Evolutionary conservation across 2,797 vertebrate species (phyloP).

Genomic region (Eulemur coronatus): DNA sequence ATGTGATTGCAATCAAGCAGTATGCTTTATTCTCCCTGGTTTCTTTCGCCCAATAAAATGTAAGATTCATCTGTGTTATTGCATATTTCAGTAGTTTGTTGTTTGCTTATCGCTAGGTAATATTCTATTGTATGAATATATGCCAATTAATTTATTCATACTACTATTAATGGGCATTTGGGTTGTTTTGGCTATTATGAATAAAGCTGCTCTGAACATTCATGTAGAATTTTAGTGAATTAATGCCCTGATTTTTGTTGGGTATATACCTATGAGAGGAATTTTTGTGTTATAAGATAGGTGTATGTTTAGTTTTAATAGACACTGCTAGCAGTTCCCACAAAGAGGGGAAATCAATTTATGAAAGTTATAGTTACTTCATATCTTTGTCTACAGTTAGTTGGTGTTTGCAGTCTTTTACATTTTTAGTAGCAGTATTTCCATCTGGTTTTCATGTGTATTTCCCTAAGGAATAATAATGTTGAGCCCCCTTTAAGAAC

Average conservation of each 20-base stretch:
- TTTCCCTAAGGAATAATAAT: not conserved
- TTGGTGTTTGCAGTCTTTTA: not conserved
- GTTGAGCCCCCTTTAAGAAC: not conserved
- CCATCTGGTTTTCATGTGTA: not conserved
- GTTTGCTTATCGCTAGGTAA: not conserved
- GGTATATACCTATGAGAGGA: not conserved
- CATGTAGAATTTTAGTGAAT: not conserved
- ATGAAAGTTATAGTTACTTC: not conserved
- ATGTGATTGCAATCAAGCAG: not conserved
- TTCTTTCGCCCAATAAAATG: not conserved
- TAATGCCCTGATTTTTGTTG: not conserved
- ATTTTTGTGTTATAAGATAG: not conserved
- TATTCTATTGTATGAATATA: not conserved
- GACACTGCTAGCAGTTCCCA: not conserved
- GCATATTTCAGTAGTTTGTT: not conserved
- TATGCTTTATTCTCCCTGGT: not conserved
- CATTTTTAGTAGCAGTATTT: not conserved
- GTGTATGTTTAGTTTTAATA: not conserved
- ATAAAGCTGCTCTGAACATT: not conserved
- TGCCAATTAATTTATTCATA: not conserved
- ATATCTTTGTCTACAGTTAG: not conserved
- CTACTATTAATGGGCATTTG: not conserved
- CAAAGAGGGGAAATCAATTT: not conserved
- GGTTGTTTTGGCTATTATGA: not conserved
- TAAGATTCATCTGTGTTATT: not conserved